phyloP scores from a whole-genome alignment of 2,888 invertebrate genomes.

The Lasioglossum vierecki region DNA sequence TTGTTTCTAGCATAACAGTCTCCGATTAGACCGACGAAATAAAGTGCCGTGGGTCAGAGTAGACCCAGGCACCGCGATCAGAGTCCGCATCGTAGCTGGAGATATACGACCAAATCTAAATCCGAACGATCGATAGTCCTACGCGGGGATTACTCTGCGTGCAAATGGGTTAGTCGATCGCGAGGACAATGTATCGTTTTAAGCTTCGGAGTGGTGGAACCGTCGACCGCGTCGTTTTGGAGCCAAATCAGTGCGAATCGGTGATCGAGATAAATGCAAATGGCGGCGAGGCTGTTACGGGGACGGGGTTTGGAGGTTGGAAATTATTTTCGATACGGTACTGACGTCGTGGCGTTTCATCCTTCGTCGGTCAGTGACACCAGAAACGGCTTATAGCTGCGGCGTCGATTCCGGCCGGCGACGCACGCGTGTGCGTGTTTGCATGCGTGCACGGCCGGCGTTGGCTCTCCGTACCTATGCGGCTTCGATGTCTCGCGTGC shows the following conservation, averaged over 20 bases:
- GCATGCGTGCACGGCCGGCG: background rate
- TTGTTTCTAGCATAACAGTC: too few species aligned
- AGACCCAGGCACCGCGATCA: too few species aligned
- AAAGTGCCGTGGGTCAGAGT: too few species aligned
- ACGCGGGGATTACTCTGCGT: background rate
- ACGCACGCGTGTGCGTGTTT: background rate
- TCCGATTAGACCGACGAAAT: too few species aligned
- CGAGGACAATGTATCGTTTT: background rate
- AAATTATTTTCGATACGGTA: conserved; percentile 50
- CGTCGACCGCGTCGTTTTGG: background rate
- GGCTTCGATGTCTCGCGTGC: conserved; percentile 54
- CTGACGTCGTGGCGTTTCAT: conserved; percentile 56
- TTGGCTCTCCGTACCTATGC: conserved; percentile 34
- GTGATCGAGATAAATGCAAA: background rate
- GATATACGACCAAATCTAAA: too few species aligned
- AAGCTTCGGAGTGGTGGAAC: background rate
- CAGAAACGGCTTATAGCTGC: conserved; percentile 52
- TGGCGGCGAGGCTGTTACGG: background rate
- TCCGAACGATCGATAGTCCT: too few species aligned
- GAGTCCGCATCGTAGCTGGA: too few species aligned
- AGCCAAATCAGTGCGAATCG: background rate
- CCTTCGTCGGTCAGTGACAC: conserved; percentile 70
- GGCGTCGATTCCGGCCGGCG: conserved; percentile 56
- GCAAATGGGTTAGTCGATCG: background rate
- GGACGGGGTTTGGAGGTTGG: background rate